These are phyloP conservation scores for Mungos mungo DNA, from an alignment of 2,113 vertebrate genomes.

Conservation along the genomic window DNA sequence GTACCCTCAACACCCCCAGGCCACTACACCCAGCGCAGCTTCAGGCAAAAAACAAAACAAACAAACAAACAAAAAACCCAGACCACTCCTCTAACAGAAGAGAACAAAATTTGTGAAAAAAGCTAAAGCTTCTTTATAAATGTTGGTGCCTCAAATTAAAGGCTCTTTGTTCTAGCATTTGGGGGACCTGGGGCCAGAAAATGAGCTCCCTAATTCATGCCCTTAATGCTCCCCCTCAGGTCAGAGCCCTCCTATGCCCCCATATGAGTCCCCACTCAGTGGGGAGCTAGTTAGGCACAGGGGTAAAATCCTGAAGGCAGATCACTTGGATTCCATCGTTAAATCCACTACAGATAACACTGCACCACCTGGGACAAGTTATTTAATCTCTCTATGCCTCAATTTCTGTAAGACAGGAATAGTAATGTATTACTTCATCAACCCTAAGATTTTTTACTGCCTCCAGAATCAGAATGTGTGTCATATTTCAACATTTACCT, in stretches of 20 bases:
- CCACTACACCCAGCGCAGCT: neutral
- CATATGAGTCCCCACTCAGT: neutral
- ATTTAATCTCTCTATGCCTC: neutral
- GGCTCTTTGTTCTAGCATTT: neutral
- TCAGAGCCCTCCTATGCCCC: neutral
- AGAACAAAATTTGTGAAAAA: neutral
- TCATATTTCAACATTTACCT: neutral
- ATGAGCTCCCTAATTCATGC: neutral
- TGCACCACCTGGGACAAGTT: neutral
- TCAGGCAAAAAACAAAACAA: neutral
- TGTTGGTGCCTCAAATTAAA: neutral
- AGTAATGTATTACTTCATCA: neutral
- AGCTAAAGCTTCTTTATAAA: neutral
- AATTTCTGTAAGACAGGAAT: neutral
- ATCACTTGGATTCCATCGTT: neutral
- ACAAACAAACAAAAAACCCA: neutral
- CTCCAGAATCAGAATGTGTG: neutral
- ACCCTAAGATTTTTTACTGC: neutral
- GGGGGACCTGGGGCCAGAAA: neutral
- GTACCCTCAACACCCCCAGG: neutral
- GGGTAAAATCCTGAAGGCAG: neutral
- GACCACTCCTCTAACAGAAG: neutral
- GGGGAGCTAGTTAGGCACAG: neutral
- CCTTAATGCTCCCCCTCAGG: neutral
- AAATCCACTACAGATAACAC: neutral